Conservation (phyloP, 2,113 vertebrate species). For the Oceanodroma tethys region DNA sequence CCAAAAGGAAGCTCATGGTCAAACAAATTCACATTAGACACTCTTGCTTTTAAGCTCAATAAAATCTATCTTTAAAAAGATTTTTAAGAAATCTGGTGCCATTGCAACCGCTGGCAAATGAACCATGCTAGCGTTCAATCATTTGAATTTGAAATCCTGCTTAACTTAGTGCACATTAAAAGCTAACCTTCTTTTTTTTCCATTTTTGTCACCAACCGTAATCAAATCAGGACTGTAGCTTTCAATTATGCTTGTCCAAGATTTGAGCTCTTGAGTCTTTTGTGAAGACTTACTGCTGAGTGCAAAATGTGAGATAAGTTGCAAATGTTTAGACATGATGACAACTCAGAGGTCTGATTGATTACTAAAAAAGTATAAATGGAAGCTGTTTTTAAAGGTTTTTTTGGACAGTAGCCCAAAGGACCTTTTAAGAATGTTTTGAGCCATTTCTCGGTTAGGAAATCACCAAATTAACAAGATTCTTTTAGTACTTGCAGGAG, state of each 20-base stretch:
- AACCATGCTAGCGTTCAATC: background rate
- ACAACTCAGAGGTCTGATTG: conserved; percentile 24
- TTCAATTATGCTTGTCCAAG: conserved; percentile 32
- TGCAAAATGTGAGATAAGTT: conserved; percentile 38
- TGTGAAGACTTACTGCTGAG: conserved; percentile 21
- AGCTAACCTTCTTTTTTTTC: background rate
- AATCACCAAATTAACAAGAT: background rate
- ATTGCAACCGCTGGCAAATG: background rate
- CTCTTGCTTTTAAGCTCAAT: conserved; percentile 15
- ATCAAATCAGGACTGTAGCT: background rate
- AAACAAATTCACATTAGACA: background rate
- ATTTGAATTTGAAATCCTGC: background rate
- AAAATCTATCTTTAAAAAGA: background rate
- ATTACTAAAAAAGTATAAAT: conserved; percentile 39
- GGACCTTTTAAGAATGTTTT: conserved; percentile 15
- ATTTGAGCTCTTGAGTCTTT: conserved; percentile 34
- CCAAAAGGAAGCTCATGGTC: conserved; percentile 42
- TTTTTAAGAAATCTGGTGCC: background rate
- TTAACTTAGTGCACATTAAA: background rate
- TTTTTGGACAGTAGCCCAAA: conserved; percentile 19
- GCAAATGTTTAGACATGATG: conserved; percentile 39
- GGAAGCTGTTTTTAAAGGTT: conserved; percentile 1
- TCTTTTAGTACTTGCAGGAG: background rate
- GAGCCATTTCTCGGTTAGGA: background rate
- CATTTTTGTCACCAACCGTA: background rate